phyloP scores from a whole-genome alignment of 2,113 vertebrate species.

The Oophaga pumilio region DNA sequence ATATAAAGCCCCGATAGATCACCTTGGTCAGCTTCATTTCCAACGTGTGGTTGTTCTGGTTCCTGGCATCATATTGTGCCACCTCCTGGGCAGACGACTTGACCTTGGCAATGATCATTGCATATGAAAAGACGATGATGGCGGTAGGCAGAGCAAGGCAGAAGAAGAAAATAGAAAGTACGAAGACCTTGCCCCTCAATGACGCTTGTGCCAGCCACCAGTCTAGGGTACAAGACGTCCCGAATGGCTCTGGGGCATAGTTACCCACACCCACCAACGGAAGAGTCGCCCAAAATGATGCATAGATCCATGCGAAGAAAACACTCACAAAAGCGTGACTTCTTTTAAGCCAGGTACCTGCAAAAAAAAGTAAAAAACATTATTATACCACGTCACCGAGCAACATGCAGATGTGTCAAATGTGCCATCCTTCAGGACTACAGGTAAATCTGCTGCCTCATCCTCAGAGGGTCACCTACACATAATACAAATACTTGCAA shows the following conservation, averaged over 20 bases:
- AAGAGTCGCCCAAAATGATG: constrained; percentile 90
- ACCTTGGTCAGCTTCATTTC: constrained; percentile 97
- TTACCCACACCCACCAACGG: constrained; percentile 88
- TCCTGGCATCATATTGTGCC: constrained; percentile 83
- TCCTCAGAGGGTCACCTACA: no score
- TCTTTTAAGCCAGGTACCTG: constrained; percentile 92
- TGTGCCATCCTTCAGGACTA: no score
- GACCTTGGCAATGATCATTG: constrained; percentile 91
- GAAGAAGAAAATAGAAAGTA: constrained; percentile 90
- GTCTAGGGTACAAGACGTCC: constrained; percentile 93
- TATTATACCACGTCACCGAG: not conserved
- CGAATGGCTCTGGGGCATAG: constrained; percentile 92
- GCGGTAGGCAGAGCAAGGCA: constrained; percentile 88
- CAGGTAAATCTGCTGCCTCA: no score
- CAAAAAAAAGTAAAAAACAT: not conserved
- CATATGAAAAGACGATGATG: constrained; percentile 89
- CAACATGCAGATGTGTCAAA: not conserved
- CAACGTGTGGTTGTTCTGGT: constrained; percentile 81
- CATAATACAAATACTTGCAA: no score
- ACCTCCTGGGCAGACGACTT: constrained; percentile 89
- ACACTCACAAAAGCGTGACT: constrained; percentile 84
- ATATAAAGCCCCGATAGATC: not conserved
- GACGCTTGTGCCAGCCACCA: constrained; percentile 94
- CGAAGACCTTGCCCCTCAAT: constrained; percentile 83
- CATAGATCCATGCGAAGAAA: constrained; percentile 84